Base-by-base conservation (phyloP, 2,113 vertebrate genomes). In the Strix uralensis region DNA sequence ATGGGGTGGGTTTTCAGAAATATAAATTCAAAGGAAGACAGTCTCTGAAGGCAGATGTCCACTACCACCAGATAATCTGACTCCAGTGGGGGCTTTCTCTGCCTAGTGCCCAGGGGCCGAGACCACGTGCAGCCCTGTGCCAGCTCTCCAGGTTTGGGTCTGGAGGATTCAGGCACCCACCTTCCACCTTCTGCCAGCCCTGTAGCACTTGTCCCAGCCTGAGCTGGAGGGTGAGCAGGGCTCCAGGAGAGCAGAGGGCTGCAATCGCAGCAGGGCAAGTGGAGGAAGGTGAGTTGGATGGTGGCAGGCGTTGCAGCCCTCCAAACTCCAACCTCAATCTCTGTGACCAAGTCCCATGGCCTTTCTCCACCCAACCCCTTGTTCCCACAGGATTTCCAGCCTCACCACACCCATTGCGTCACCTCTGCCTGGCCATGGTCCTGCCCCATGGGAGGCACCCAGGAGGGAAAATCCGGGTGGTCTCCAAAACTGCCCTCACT, bases 41-140 rank as follows among this genome's bases (percentile, higher is more conserved):
- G n/a, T 18, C 15, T 51, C 51, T 40, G 58, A 17, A 55, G n/a
- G 40, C 40, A 40, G 75, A 18, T 13, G 15, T 44, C 57, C 27
- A 55, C n/a, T 15, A 36, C 32, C 40, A 32, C 18, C 42, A 32
- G 51, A 17, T 5, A 29, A 26, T 15, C 55, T n/a, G 72, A 13
- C 29, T n/a, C 46, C 67, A 73, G 61, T 1, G 4, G 18, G 4
- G 40, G 3, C 10, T 92, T 72, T 59, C n/a, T 63, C 34, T 81
- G 26, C 2, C 1, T 2, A 2, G 32, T 69, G 66, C 7, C 30
- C 18, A 18, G 40, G 9, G 46, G 19, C 42, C 80, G 72, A 73
- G 62, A 46, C 12, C 14, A 30, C 0, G 0, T 4, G 1, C 44
- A 73, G 59, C 29, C 36, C 61, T 0, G 0, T 32, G 46, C 49